Conservation (phyloP, 2,888 invertebrate genomes). For the Drosophila lacicola region DNA sequence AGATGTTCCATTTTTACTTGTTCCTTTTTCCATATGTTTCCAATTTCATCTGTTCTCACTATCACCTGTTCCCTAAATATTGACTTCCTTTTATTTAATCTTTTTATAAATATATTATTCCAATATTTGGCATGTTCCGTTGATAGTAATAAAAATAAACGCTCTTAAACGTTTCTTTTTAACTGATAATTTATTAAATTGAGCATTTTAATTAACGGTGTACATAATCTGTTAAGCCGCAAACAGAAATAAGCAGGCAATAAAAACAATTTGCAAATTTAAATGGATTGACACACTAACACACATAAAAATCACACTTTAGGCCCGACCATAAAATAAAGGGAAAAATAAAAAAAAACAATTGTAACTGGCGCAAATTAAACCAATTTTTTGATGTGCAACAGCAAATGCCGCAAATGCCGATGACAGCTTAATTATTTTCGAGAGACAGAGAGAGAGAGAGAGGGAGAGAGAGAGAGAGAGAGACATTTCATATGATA, state of each 20-base stretch:
- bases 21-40: background rate
- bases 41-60: background rate
- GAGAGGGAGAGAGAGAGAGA: background rate
- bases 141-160: no score
- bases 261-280: background rate
- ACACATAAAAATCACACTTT: background rate
- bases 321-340: background rate
- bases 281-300: conserved; percentile 2
- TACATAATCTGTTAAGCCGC: no score
- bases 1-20: background rate
- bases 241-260: background rate
- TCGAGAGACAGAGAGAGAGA: background rate
- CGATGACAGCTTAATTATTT: conserved; percentile 52
- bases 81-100: background rate
- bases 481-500: conserved; percentile 18
- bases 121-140: background rate
- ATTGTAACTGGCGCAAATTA: conserved; percentile 26
- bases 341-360: background rate
- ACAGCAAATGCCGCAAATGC: conserved; percentile 17
- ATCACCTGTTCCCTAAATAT: background rate
- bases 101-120: background rate
- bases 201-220: no score
- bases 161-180: no score
- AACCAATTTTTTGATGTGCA: conserved; percentile 34
- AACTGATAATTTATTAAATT: no score